Percentiles rank a stretch among this genome's conserved stretches.
Conservation (phyloP, 2,797 vertebrate species). For the Thaleichthys pacificus region DNA sequence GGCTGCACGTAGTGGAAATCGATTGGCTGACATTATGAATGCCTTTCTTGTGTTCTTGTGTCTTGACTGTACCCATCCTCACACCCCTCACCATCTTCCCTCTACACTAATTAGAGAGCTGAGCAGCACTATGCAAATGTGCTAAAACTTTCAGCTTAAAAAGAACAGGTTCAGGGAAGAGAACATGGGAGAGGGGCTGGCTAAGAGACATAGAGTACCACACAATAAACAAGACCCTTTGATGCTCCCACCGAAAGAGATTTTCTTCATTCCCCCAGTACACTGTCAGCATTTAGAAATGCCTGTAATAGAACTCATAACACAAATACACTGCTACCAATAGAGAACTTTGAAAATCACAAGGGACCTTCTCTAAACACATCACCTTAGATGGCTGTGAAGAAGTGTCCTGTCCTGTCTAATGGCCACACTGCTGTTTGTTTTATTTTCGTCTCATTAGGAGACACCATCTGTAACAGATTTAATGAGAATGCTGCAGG, state of each 20-base stretch:
- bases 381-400: slow-evolving; percentile 1
- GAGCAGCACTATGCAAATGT: slow-evolving; percentile 38
- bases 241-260: slow-evolving; percentile 53
- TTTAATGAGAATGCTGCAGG: background rate
- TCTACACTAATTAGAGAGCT: slow-evolving; percentile 60
- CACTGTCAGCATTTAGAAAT: background rate
- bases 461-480: slow-evolving; percentile 16
- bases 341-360: slow-evolving; percentile 28
- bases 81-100: slow-evolving; percentile 28
- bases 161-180: slow-evolving; percentile 46
- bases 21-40: slow-evolving; percentile 39
- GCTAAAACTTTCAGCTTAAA: slow-evolving; percentile 42
- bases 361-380: slow-evolving; percentile 22
- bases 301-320: background rate
- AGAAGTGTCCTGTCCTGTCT: slow-evolving; percentile 12
- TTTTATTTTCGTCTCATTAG: slow-evolving; percentile 2
- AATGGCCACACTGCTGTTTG: slow-evolving; percentile 3
- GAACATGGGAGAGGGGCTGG: slow-evolving; percentile 17
- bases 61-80: slow-evolving; percentile 35
- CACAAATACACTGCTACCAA: background rate
- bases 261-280: background rate
- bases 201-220: slow-evolving; percentile 36
- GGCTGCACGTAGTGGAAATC: slow-evolving; percentile 35
- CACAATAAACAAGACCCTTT: slow-evolving; percentile 57
- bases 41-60: slow-evolving; percentile 18